These are phyloP conservation scores for Drosophila saltans DNA, from an alignment of 1,140 invertebrate species.

Conservation along the genomic window DNA sequence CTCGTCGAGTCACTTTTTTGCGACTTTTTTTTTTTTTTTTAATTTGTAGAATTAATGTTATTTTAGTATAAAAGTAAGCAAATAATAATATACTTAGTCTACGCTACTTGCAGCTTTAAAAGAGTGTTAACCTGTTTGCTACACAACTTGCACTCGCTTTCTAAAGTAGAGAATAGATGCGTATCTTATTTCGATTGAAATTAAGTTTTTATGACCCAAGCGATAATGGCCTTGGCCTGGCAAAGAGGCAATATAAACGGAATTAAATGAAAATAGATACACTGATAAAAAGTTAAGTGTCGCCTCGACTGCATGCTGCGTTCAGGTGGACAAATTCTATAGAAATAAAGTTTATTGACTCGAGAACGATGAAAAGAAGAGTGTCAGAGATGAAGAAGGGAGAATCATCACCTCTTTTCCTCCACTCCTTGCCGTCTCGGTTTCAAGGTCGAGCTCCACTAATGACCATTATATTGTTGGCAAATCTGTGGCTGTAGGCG, in stretches of 20 bases:
- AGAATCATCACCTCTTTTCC: conserved; percentile 10
- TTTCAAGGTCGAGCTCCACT: conserved; percentile 55
- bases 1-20: conserved; percentile 86
- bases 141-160: conserved; percentile 12
- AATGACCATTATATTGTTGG: conserved; percentile 48
- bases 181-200: conserved; percentile 68
- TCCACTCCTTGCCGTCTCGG: neutral
- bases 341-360: conserved; percentile 73
- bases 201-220: conserved; percentile 53
- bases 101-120: neutral
- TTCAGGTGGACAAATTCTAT: conserved; percentile 42
- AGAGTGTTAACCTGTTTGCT: neutral
- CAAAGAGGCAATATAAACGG: conserved; percentile 47
- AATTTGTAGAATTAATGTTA: conserved; percentile 4
- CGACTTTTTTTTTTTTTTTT: neutral
- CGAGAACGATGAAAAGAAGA: conserved; percentile 40
- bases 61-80: neutral
- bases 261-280: conserved; percentile 75
- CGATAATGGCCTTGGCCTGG: conserved; percentile 36
- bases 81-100: neutral
- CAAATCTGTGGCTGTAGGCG: conserved; percentile 20
- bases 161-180: conserved; percentile 45
- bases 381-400: conserved; percentile 22
- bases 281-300: conserved; percentile 72
- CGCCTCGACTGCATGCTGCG: conserved; percentile 14